Evolutionary conservation across 2,888 invertebrate species (phyloP), one percentile per base, ranked within the genome.

Genomic region (Ophion costatus): DNA sequence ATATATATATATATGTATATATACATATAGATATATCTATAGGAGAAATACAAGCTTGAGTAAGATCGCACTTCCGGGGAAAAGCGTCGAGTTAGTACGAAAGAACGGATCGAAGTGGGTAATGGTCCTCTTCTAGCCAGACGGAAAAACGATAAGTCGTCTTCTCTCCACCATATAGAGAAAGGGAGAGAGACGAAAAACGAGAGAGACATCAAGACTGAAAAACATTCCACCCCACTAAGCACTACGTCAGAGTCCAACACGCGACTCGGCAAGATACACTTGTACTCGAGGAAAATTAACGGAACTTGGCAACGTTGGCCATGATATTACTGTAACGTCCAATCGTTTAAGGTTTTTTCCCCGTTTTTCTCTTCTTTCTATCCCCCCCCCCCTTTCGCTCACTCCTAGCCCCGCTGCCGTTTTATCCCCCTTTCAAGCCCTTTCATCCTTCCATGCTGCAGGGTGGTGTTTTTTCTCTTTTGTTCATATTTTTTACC

Each of bases 241-340:
- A 63, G 42, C 57, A 57, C 70, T 45, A 70, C 33, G 57, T 57
- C 24, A 38, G 66, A 67, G n/a, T 73, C 17, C 33, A 73, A 61
- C 38, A 6, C 56, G 75, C 45, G 63, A 70, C 22, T 70, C 42
- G 11, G 11, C 57, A 51, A 73, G 70, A 38, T 73, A 83, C 42
- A 77, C 83, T 71, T 67, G 70, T 66, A 73, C 67, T 76, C 42
- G 56, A 67, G 38, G 51, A 83, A 81, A 84, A 86, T 83, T 86
- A 82, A 79, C 66, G 76, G 61, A 67, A 81, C 69, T 70, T 66
- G 61, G 75, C 67, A 69, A 17, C 84, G 38, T 69, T 29, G 29
- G 10, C 20, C n/a, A 71, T 42, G 63, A 69, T 82, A 83, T 82
- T 63, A 59, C 74, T 82, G 61, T 51, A 79, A 75, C 22, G 51